phyloP scores from a whole-genome alignment of 23 tunicate genomes.

The Clavelina lepadiformis region DNA sequence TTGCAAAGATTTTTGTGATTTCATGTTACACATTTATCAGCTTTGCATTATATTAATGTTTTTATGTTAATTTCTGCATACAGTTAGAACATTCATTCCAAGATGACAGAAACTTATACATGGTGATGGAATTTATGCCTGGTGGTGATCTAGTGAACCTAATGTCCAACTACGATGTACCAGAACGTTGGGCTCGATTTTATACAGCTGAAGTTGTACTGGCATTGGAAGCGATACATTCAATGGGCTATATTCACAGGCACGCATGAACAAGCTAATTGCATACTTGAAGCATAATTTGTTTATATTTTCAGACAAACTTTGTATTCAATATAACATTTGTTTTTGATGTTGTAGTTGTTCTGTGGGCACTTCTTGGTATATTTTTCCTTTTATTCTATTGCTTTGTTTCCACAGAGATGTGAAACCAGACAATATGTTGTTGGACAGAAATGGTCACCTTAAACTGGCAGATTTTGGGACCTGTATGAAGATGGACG shows the following conservation, averaged over 20 bases:
- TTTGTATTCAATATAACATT: no score
- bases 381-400: neutral
- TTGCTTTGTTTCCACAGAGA: constrained; percentile 37
- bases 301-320: no score
- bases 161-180: constrained; percentile 89
- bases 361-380: no score
- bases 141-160: constrained; percentile 94
- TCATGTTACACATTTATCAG: no score
- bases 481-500: constrained; percentile 89
- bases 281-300: no score
- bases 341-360: no score
- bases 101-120: constrained; percentile 81
- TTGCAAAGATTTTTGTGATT: no score
- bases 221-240: constrained; percentile 89
- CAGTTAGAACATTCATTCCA: constrained; percentile 87
- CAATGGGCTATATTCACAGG: constrained; percentile 96
- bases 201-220: constrained; percentile 94
- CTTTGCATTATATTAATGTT: neutral
- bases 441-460: constrained; percentile 78
- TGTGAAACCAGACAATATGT: constrained; percentile 97
- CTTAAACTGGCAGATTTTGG: constrained; percentile 97
- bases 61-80: neutral
- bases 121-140: constrained; percentile 99
- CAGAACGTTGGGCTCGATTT: constrained; percentile 89
- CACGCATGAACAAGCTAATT: neutral